A percentile compares a stretch with the other conserved stretches of the same genome.
Evolutionary conservation across 2,888 invertebrate species (phyloP).

Genomic region (Epiblema foenella): DNA sequence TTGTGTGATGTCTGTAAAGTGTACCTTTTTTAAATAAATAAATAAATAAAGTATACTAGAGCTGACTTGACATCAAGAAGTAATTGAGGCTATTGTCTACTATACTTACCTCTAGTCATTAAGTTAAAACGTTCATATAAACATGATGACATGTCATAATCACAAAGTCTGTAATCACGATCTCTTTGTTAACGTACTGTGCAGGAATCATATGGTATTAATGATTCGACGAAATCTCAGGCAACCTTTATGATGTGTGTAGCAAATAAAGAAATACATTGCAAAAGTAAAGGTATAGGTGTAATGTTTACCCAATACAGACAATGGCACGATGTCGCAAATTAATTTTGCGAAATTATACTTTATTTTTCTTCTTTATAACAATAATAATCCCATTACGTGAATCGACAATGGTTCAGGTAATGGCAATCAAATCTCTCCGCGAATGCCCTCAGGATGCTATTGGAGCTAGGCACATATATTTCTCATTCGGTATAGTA

Average conservation of each 20-base stretch:
- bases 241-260: slow-evolving; percentile 1
- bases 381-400: too few relatives aligned
- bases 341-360: background rate
- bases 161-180: slow-evolving; percentile 7
- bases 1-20: too few relatives aligned
- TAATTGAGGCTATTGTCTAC: slow-evolving; percentile 7
- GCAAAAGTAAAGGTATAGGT: background rate
- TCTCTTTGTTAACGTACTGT: slow-evolving; percentile 20
- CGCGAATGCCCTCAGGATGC: too few relatives aligned
- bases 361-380: background rate
- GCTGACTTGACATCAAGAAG: background rate
- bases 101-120: background rate
- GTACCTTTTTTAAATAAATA: too few relatives aligned
- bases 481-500: too few relatives aligned
- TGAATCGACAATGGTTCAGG: too few relatives aligned
- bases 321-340: background rate
- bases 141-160: background rate
- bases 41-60: background rate
- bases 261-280: slow-evolving; percentile 13
- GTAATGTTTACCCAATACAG: background rate
- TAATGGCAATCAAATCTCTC: too few relatives aligned
- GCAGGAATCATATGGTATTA: slow-evolving; percentile 7
- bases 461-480: too few relatives aligned
- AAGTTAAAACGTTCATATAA: background rate
- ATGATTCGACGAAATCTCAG: slow-evolving; percentile 18